These are phyloP conservation scores for Campylomormyrus numenius DNA, from an alignment of 2,113 vertebrate genomes.

Conservation along the genomic window DNA sequence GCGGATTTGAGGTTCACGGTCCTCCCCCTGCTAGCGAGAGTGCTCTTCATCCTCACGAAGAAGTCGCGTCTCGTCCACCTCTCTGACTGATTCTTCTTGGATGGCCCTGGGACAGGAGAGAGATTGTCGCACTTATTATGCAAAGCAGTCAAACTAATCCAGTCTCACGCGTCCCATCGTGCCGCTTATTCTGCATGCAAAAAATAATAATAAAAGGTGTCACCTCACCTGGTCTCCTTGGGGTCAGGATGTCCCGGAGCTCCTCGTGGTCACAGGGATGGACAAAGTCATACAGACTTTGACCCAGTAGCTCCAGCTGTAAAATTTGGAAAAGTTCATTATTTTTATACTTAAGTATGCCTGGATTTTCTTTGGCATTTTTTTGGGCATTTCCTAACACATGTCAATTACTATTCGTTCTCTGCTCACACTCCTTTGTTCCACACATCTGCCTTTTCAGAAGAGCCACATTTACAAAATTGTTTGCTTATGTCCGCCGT, in stretches of 20 bases:
- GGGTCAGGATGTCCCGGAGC: conserved; percentile 68
- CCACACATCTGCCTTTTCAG: neutral
- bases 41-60: conserved; percentile 77
- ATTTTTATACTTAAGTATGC: neutral
- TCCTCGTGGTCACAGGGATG: conserved; percentile 84
- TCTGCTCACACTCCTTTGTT: neutral
- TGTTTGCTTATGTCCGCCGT: neutral
- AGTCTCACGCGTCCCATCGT: too few species aligned
- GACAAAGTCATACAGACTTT: conserved; percentile 75
- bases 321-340: neutral
- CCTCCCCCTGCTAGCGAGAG: conserved; percentile 70
- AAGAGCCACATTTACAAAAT: neutral
- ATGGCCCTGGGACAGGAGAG: conserved; percentile 46
- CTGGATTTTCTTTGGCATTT: neutral
- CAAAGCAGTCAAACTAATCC: neutral
- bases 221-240: conserved; percentile 57
- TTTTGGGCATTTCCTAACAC: neutral
- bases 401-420: neutral
- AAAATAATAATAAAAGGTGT: neutral
- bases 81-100: conserved; percentile 49
- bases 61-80: conserved; percentile 53
- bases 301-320: conserved; percentile 78
- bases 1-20: conserved; percentile 79
- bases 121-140: neutral
- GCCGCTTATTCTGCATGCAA: neutral